Conservation (phyloP, 2,888 invertebrate species). For the Phortica magna region DNA sequence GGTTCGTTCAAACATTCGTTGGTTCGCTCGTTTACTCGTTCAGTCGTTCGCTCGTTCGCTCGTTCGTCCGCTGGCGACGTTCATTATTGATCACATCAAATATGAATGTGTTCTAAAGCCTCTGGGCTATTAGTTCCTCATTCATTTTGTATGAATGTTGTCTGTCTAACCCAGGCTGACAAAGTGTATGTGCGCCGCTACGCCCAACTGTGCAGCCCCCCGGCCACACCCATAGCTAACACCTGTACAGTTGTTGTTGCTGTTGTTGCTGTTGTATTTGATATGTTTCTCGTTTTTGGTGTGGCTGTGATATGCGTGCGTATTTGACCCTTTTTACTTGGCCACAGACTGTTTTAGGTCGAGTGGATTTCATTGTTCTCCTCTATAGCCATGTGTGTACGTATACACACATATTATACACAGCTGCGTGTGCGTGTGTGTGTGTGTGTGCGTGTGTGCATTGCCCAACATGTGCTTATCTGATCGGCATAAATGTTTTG, state of each 20-base stretch:
- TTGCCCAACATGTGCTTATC: too few species aligned
- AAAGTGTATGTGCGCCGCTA: too few species aligned
- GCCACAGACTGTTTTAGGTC: neutral
- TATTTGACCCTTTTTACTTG: neutral
- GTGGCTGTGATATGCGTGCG: neutral
- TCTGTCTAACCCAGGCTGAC: neutral
- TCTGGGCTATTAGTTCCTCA: constrained; percentile 29
- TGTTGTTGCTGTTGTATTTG: neutral
- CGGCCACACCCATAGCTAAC: neutral
- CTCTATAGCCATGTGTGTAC: too few species aligned
- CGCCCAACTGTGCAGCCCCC: too few species aligned
- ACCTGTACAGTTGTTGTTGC: neutral
- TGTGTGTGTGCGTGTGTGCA: too few species aligned
- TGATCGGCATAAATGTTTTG: too few species aligned
- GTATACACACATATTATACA: too few species aligned
- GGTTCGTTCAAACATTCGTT: neutral
- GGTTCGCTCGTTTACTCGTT: too few species aligned
- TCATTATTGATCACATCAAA: constrained; percentile 33
- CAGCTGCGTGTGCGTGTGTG: too few species aligned
- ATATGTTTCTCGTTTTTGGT: neutral
- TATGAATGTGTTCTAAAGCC: constrained; percentile 29
- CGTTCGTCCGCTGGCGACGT: constrained; percentile 5
- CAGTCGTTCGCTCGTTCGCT: neutral
- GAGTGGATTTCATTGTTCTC: neutral
- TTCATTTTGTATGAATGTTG: constrained; percentile 25